Evolutionary conservation across 2,888 invertebrate genomes (phyloP).

Genomic region (Hirtodrosophila cameraria): DNA sequence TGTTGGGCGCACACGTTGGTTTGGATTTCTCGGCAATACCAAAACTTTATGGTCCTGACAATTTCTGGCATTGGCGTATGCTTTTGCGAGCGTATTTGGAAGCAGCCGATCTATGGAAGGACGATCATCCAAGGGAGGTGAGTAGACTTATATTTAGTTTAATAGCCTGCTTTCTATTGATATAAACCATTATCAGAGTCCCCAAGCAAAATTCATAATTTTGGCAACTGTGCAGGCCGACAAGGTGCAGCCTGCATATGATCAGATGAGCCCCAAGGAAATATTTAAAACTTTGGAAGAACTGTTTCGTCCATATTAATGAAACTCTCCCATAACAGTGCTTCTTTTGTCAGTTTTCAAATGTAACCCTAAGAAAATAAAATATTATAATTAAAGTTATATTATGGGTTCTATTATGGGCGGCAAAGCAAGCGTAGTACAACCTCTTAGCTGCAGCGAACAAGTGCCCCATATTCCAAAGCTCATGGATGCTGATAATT

Average conservation of each 20-base stretch:
- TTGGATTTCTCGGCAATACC: constrained; percentile 66
- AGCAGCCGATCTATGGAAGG: constrained; percentile 58
- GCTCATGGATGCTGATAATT: constrained; percentile 15
- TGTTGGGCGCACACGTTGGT: constrained; percentile 27
- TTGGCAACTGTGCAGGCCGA: constrained; percentile 55
- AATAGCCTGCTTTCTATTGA: too few species aligned
- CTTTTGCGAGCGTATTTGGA: constrained; percentile 54
- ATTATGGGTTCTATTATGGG: neutral
- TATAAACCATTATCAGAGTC: constrained; percentile 33
- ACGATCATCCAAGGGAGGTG: constrained; percentile 61
- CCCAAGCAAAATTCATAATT: constrained; percentile 59
- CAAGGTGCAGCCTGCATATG: constrained; percentile 55
- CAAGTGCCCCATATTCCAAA: constrained; percentile 5
- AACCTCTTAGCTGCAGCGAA: neutral
- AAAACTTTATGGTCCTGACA: constrained; percentile 53
- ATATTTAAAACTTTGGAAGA: constrained; percentile 55
- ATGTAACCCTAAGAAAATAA: neutral
- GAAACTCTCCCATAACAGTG: neutral
- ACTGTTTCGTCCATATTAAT: constrained; percentile 55
- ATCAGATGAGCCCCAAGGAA: constrained; percentile 40
- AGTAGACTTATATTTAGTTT: neutral
- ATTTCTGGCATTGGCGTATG: constrained; percentile 65
- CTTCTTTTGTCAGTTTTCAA: neutral
- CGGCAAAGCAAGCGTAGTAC: neutral
- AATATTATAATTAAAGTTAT: neutral